These are phyloP conservation scores for Cheilosia vernalis DNA, from an alignment of 2,888 invertebrate species.

Conservation along the genomic window DNA sequence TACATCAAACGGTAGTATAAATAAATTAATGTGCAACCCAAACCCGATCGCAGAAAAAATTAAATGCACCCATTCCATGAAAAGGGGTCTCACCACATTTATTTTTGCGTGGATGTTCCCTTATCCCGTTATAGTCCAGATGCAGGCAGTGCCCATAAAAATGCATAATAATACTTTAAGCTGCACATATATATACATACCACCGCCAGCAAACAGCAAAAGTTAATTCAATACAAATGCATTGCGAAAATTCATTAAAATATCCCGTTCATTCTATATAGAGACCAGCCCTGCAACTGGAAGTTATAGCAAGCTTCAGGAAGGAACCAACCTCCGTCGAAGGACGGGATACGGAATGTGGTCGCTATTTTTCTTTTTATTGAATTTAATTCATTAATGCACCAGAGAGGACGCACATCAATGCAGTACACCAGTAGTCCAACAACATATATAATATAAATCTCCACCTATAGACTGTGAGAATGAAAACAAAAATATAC, in stretches of 20 bases:
- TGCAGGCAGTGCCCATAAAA: constrained; percentile 12
- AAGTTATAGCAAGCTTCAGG: constrained; percentile 21
- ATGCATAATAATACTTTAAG: not conserved
- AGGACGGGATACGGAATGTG: constrained; percentile 46
- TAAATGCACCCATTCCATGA: constrained; percentile 12
- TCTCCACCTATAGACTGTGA: not conserved
- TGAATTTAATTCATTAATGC: constrained; percentile 75
- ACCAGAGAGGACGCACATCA: constrained; percentile 64
- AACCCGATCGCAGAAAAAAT: not conserved
- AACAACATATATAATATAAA: not conserved
- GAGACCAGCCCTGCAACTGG: not conserved
- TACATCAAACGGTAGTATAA: no score
- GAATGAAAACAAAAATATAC: constrained; percentile 33
- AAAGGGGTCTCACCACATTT: constrained; percentile 33
- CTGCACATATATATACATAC: not conserved
- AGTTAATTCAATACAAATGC: constrained; percentile 67
- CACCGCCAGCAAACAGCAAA: constrained; percentile 29
- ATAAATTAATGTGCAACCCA: no score
- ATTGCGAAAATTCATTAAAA: constrained; percentile 66
- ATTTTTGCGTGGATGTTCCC: not conserved
- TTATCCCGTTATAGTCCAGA: not conserved
- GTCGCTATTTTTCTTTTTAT: constrained; percentile 70
- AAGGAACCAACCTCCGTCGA: constrained; percentile 31
- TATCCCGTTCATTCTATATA: constrained; percentile 34
- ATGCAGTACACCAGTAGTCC: constrained; percentile 31